Conservation (phyloP, 2,113 vertebrate species). For the Ornithorhynchus anatinus region DNA sequence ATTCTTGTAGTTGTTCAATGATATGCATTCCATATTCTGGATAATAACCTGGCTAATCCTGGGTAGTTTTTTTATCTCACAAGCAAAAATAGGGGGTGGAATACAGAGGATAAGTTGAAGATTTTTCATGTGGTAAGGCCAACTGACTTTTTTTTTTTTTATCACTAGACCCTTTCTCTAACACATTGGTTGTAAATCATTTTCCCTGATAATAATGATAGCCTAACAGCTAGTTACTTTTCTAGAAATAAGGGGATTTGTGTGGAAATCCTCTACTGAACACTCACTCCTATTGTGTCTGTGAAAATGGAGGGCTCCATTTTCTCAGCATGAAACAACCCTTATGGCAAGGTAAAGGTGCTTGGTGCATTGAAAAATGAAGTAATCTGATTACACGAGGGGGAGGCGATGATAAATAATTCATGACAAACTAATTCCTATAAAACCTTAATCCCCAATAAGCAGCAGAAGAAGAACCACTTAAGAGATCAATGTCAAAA, state of each 20-base stretch:
- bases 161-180: neutral
- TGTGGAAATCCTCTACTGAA: neutral
- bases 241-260: neutral
- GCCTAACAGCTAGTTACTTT: neutral
- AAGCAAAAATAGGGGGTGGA: neutral
- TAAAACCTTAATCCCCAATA: neutral
- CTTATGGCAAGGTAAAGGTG: neutral
- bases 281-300: neutral
- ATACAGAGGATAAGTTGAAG: neutral
- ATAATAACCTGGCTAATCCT: too few relatives aligned
- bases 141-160: neutral
- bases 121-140: neutral
- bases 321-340: neutral
- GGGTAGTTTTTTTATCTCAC: neutral
- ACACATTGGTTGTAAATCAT: neutral
- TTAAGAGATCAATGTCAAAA: neutral
- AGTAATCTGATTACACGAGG: neutral
- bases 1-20: neutral
- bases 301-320: neutral
- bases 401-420: neutral
- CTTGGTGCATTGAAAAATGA: neutral
- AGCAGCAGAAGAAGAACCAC: neutral
- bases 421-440: neutral
- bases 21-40: neutral
- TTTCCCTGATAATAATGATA: neutral